Percentiles rank a stretch among this genome's conserved stretches.
phyloP scores from a whole-genome alignment of 2,797 vertebrate genomes.

The Acanthiza pusilla region DNA sequence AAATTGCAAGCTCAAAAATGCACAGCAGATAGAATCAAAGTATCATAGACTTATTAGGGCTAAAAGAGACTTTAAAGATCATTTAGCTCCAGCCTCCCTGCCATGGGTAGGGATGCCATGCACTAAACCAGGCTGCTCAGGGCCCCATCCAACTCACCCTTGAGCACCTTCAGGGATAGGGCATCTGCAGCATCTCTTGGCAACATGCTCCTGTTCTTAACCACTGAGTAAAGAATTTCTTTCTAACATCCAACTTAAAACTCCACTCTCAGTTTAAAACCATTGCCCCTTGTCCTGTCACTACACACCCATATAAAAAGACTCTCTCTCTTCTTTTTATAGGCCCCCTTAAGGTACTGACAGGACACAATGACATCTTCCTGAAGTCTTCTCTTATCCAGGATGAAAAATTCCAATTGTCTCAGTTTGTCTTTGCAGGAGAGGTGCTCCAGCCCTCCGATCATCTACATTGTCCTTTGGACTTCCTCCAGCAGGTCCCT shows the following conservation, averaged over 20 bases:
- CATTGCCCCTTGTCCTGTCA: neutral
- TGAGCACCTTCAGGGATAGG: neutral
- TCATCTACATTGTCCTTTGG: neutral
- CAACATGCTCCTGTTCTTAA: neutral
- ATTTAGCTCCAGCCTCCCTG: neutral
- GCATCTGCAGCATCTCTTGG: neutral
- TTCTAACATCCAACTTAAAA: neutral
- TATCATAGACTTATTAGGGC: neutral
- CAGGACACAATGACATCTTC: neutral
- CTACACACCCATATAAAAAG: neutral
- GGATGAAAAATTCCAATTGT: neutral
- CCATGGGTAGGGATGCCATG: too few species aligned
- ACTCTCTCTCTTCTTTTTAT: neutral
- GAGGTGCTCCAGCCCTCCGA: neutral
- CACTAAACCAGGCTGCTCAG: neutral
- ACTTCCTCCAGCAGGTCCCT: accelerated
- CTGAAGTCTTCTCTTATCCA: neutral
- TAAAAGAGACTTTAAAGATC: neutral
- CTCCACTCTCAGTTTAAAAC: neutral
- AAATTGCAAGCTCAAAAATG: conserved; percentile 28
- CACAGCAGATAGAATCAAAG: neutral
- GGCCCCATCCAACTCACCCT: neutral
- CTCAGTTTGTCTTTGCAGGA: neutral
- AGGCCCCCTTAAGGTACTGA: neutral
- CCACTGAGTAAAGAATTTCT: neutral